Base-by-base conservation (phyloP, 2,888 invertebrate species). In the Erebia palarica region DNA sequence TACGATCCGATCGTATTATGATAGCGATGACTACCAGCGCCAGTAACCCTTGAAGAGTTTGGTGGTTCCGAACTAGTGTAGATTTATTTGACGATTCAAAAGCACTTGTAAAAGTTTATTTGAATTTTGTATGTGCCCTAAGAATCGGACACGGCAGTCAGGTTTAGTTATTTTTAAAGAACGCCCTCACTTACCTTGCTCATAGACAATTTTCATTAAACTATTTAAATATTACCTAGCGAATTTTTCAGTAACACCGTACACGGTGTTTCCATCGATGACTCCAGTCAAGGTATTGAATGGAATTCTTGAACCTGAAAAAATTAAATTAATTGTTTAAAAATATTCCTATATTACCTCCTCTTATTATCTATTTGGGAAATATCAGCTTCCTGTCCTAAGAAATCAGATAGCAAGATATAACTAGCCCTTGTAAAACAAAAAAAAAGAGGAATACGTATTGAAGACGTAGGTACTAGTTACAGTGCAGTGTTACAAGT, bases 181-280 rank as follows among this genome's bases (percentile, higher is more conserved):
- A 49, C 21, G 49, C 21, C 13, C 21, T 63, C 18, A 49, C 63
- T 63, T 63, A 63, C 63, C 63, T 49, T 49, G 18, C 18, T 21
- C 9, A 18, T 13, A 47, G 9, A 14, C 11, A 21, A 60, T 21
- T 47, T 21, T 53, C 36, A 36, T 53, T n/a, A 53, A 65, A 53
- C 36, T 53, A 65, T 53, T 65, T 65, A 53, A 64, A 65, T 65
- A 51, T 69, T 75, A 96, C 96, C 96, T 96, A 53, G 97, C 93
- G 83, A 97, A 97, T 78, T 95, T 94, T 82, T 98, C 97, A 67
- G 95, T 96, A 8, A 97, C 96, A 60, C 98, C 98, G 81, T 98
- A 98, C 1, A 98, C 96, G 2, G 98, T 98, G 84, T 98, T 98
- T 65, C 96, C 98, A 87, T 98, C 98, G 53, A 98, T 94, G 27